Conservation (phyloP, 2,888 invertebrate species). For the Maniola hyperantus region DNA sequence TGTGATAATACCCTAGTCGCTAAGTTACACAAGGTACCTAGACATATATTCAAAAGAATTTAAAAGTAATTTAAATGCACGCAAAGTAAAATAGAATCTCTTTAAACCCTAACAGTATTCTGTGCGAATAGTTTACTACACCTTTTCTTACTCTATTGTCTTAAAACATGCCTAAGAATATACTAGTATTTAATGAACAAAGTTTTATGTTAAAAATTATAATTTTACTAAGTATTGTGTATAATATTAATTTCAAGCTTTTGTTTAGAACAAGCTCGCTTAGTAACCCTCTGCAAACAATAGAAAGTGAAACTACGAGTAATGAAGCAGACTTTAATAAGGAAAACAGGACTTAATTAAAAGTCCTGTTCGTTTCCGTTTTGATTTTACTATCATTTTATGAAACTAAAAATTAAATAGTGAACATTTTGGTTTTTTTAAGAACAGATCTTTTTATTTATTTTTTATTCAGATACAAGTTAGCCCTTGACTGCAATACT, state of each 20-base stretch:
- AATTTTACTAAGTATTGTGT: constrained; percentile 10
- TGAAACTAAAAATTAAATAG: too few relatives aligned
- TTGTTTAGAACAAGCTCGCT: constrained; percentile 22
- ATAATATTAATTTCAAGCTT: constrained; percentile 22
- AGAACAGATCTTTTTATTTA: too few relatives aligned
- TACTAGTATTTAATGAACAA: neutral
- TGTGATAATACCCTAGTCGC: too few relatives aligned
- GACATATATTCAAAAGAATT: too few relatives aligned
- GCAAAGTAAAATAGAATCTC: too few relatives aligned
- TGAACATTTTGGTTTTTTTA: too few relatives aligned
- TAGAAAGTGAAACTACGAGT: constrained; percentile 15
- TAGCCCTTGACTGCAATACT: too few relatives aligned
- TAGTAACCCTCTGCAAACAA: constrained; percentile 13
- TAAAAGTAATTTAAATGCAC: too few relatives aligned
- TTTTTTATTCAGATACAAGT: too few relatives aligned
- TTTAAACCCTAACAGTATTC: too few relatives aligned
- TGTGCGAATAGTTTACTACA: neutral
- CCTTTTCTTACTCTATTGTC: constrained; percentile 7
- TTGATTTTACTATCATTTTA: constrained; percentile 1
- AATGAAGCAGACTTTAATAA: constrained; percentile 7
- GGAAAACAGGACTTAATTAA: constrained; percentile 3
- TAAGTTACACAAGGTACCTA: too few relatives aligned
- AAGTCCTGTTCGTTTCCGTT: neutral
- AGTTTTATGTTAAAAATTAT: constrained; percentile 6
- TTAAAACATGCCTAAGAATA: constrained; percentile 9